phyloP scores from a whole-genome alignment of 1,140 invertebrate genomes.

The Teleogryllus occipitalis region DNA sequence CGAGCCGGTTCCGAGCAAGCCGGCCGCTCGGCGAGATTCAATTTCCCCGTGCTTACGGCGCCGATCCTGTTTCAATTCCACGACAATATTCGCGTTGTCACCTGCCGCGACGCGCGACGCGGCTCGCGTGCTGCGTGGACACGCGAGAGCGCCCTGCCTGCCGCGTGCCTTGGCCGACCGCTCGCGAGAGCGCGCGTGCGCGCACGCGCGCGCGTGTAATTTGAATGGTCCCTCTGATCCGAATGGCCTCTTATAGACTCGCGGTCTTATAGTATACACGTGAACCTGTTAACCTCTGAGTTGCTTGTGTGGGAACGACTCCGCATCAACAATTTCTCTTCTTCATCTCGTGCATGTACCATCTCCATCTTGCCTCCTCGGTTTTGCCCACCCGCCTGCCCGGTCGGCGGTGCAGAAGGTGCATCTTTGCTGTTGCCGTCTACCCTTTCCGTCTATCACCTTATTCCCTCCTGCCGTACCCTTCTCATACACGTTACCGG shows the following conservation, averaged over 20 bases:
- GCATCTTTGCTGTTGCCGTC: too few species aligned
- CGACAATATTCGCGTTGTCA: neutral
- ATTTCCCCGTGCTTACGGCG: neutral
- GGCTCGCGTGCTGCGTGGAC: too few species aligned
- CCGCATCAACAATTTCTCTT: conserved; percentile 1
- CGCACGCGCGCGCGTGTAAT: neutral
- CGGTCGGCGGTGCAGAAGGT: too few species aligned
- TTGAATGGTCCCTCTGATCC: neutral
- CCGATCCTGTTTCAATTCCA: neutral
- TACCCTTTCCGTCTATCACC: neutral
- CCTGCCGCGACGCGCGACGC: too few species aligned
- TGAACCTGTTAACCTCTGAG: neutral
- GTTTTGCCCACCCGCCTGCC: too few species aligned
- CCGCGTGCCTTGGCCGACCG: too few species aligned
- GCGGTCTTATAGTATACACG: neutral
- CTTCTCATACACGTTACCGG: too few species aligned
- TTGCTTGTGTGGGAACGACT: neutral
- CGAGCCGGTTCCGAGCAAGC: neutral
- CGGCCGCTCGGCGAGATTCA: neutral
- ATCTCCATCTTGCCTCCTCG: neutral
- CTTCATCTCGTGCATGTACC: neutral
- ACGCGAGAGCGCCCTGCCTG: too few species aligned
- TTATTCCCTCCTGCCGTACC: neutral
- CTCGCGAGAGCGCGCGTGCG: too few species aligned
- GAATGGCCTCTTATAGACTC: neutral